phyloP scores from a whole-genome alignment of 2,888 invertebrate species.

The Camptogramma bilineatum region DNA sequence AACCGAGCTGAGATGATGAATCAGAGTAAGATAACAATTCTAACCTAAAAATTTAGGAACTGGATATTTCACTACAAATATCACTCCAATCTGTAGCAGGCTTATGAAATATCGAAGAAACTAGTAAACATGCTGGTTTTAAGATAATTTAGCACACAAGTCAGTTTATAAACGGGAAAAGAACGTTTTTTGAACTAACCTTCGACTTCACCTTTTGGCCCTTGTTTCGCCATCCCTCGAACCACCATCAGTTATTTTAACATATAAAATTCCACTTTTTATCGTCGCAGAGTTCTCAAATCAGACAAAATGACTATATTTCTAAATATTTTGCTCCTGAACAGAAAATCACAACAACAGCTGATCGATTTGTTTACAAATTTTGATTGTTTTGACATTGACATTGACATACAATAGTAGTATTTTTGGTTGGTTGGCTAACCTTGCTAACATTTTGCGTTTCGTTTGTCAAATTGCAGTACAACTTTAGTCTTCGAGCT shows the following conservation, averaged over 20 bases:
- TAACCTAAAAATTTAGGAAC: neutral
- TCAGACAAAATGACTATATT: constrained; percentile 1
- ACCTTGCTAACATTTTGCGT: constrained; percentile 9
- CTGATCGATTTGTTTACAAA: constrained; percentile 39
- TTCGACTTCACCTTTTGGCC: constrained; percentile 52
- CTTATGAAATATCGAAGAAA: neutral
- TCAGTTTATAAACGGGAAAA: constrained; percentile 11
- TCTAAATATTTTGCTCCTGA: neutral
- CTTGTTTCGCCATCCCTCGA: constrained; percentile 52
- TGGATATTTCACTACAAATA: neutral
- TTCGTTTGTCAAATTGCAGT: constrained; percentile 6
- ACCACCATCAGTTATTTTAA: neutral
- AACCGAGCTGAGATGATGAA: no score
- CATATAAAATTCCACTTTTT: constrained; percentile 2
- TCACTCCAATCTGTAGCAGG: neutral
- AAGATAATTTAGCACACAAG: neutral
- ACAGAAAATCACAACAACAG: constrained; percentile 24
- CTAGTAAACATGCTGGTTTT: neutral
- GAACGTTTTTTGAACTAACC: constrained; percentile 48
- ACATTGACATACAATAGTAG: constrained; percentile 4
- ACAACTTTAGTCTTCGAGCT: neutral
- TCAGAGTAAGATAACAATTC: neutral
- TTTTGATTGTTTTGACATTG: constrained; percentile 39
- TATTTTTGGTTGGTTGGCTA: constrained; percentile 25
- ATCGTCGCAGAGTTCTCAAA: neutral